Conservation (phyloP, 2,797 vertebrate genomes). For the Sandelia bainsii region DNA sequence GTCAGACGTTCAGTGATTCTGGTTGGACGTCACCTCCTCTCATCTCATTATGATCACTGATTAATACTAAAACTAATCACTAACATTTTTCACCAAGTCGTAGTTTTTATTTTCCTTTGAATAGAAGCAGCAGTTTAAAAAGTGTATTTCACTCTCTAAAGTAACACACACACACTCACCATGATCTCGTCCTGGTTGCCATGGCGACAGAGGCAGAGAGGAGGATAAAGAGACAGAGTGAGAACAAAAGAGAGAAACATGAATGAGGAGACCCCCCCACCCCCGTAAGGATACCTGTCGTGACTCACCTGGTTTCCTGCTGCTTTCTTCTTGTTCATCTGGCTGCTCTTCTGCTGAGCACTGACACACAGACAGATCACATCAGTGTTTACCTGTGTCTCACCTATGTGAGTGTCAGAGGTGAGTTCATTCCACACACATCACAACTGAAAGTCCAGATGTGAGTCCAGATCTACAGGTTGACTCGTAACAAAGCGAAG, state of each 20-base stretch:
- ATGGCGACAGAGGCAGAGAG: conserved; percentile 86
- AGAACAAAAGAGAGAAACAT: conserved; percentile 3
- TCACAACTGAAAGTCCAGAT: too few relatives aligned
- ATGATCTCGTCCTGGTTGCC: conserved; percentile 98
- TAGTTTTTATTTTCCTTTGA: too few relatives aligned
- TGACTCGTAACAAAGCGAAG: too few relatives aligned
- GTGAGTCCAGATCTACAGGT: too few relatives aligned
- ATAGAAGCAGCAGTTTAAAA: too few relatives aligned
- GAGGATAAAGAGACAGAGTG: conserved; percentile 35
- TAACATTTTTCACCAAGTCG: too few relatives aligned
- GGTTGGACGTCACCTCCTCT: too few relatives aligned
- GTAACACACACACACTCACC: conserved; percentile 86
- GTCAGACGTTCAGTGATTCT: too few relatives aligned
- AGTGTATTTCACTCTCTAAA: not conserved
- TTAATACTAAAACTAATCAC: too few relatives aligned
- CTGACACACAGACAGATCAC: conserved; percentile 54
- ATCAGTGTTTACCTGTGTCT: not conserved
- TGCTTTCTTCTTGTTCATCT: conserved; percentile 94
- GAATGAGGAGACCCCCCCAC: conserved; percentile 2
- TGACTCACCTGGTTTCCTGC: conserved; percentile 92
- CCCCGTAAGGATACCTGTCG: not conserved
- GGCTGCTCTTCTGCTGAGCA: conserved; percentile 92
- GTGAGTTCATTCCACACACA: too few relatives aligned
- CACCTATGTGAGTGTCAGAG: too few relatives aligned
- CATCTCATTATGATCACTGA: too few relatives aligned